Percentiles rank a stretch among this genome's conserved stretches.
phyloP scores from a whole-genome alignment of 2,113 vertebrate genomes.

The Columba janthina region DNA sequence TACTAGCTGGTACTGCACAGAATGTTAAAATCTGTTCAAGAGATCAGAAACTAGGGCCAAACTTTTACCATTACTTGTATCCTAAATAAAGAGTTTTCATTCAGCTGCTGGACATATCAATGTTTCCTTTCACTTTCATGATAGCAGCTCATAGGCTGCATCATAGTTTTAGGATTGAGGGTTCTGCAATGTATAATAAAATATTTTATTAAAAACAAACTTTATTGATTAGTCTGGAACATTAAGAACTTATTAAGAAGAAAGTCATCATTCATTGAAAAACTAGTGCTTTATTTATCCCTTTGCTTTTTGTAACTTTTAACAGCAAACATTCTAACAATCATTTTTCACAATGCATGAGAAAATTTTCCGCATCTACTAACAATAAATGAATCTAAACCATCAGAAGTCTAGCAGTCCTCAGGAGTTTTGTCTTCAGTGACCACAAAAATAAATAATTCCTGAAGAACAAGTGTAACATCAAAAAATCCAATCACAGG shows the following conservation, averaged over 20 bases:
- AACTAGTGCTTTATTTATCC: background rate
- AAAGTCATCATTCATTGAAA: background rate
- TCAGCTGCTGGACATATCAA: background rate
- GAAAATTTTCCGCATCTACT: background rate
- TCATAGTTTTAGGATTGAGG: background rate
- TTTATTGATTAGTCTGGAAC: background rate
- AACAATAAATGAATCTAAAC: background rate
- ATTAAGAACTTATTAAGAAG: background rate
- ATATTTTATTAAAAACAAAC: background rate
- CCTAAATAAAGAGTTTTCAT: background rate
- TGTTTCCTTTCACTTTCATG: background rate
- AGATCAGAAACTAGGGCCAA: background rate
- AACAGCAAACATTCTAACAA: background rate
- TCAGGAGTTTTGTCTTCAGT: background rate
- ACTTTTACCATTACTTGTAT: background rate
- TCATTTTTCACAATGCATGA: accelerated
- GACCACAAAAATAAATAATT: background rate
- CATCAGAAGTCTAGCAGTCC: background rate
- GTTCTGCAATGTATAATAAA: background rate
- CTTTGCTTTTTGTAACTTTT: background rate
- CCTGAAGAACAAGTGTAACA: background rate
- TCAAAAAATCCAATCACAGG: background rate
- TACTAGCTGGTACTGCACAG: background rate
- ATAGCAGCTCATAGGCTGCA: background rate
- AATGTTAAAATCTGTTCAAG: background rate